Evolutionary conservation across 1,140 invertebrate species (phyloP).

Genomic region (Procambarus clarkii): DNA sequence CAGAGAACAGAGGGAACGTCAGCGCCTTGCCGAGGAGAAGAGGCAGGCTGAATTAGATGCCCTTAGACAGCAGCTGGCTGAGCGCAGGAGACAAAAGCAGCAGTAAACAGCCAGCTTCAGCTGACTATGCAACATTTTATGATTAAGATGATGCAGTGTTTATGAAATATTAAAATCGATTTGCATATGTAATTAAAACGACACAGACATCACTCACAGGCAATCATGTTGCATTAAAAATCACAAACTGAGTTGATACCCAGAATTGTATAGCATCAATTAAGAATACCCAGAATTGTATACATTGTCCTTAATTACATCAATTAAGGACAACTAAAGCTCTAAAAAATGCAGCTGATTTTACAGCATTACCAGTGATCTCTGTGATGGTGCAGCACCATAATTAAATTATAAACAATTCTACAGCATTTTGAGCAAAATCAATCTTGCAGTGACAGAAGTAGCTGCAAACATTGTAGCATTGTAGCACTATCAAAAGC

Average conservation of each 20-base stretch:
- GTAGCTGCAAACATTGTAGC: not conserved
- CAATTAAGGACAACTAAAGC: not conserved
- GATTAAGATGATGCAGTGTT: not conserved
- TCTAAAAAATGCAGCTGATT: not conserved
- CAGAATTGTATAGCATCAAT: no score
- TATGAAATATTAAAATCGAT: not conserved
- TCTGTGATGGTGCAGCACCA: not conserved
- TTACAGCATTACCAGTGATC: not conserved
- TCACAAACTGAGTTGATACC: no score
- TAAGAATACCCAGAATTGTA: no score
- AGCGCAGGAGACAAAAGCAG: conserved; percentile 6
- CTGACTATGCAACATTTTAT: not conserved
- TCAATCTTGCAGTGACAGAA: not conserved
- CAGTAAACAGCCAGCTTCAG: not conserved
- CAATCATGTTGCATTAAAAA: not conserved
- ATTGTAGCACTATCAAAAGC: not conserved
- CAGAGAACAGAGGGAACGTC: conserved; percentile 32
- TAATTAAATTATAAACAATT: not conserved
- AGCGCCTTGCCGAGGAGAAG: conserved; percentile 21
- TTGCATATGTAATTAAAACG: not conserved
- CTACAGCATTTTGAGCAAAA: not conserved
- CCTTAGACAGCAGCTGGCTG: conserved; percentile 29
- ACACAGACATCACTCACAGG: not conserved
- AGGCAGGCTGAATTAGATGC: conserved; percentile 23
- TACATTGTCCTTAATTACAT: no score